Base-by-base conservation (phyloP, 2,888 invertebrate genomes). In the Machimus rusticus region DNA sequence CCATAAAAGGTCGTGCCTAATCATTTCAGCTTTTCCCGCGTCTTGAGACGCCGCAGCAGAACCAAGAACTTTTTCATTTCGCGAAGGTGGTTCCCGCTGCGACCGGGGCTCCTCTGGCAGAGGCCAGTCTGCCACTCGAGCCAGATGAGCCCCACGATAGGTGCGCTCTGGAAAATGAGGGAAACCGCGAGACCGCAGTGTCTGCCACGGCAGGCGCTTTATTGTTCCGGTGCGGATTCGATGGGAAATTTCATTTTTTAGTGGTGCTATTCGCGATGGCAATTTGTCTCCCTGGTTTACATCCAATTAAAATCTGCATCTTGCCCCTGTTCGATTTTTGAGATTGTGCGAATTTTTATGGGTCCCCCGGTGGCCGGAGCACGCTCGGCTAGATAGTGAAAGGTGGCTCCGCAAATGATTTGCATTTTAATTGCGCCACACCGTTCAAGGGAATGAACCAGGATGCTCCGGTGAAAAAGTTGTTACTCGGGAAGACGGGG, bases 1-100 rank as follows among this genome's bases (percentile, higher is more conserved):
- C 89, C 89, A 89, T 90, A 90, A 90, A 90, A 90, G 89, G 89
- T 89, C 89, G 89, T 90, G 89, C 88, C 89, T 89, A 90, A 90
- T 90, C 89, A 89, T 89, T 89, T 86, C 88, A 87, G 88, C 88
- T 89, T 89, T 89, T 89, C 88, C 88, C 88, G 84, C 86, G 85
- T 66, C 66, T 66, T 84, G 6, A 37, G 82, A 57, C 39, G 39
- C 23, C 23, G 19, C 66, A 12, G 23, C 28, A 85, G 85, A 85
- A 85, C 51, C 51, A 74, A 85, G 85, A 85, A 85, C 85, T 85
- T 74, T 85, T 66, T 28, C 37, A 39, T 28, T 39, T 46, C 43
- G 39, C 55, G 74, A 85, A 85, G 85, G 85, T 85, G 85, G 85
- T 85, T 85, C 85, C 85, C 28, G 85, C 85, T 85, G 85, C 51